These are phyloP conservation scores for Volucella inflata DNA, from an alignment of 2,888 invertebrate species.

Conservation along the genomic window DNA sequence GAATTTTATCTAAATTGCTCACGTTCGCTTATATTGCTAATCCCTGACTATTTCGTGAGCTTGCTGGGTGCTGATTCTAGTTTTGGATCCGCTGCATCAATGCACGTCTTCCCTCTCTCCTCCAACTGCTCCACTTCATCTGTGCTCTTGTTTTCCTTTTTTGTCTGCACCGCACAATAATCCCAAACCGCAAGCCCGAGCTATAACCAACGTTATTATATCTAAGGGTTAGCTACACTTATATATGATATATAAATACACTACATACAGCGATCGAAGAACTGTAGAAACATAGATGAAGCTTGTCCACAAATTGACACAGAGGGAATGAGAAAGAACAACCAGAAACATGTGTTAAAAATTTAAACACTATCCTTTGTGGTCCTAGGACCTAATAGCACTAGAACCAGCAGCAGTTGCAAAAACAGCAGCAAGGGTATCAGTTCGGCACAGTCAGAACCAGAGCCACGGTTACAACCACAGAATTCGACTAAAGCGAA, in stretches of 20 bases:
- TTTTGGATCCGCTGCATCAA: constrained; percentile 49
- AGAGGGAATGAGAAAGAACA: constrained; percentile 55
- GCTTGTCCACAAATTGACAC: constrained; percentile 75
- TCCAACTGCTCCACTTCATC: background rate
- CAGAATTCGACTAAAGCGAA: constrained; percentile 18
- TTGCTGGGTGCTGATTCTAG: constrained; percentile 28
- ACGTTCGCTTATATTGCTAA: constrained; percentile 76
- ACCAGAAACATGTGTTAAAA: constrained; percentile 73
- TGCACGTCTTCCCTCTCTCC: constrained; percentile 48
- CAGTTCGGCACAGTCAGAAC: background rate
- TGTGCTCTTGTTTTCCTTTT: constrained; percentile 47
- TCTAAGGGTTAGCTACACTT: constrained; percentile 12
- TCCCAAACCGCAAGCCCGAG: constrained; percentile 61
- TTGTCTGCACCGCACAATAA: constrained; percentile 69
- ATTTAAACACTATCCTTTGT: constrained; percentile 75
- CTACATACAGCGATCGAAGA: background rate
- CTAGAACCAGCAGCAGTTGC: constrained; percentile 5
- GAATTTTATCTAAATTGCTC: constrained; percentile 76
- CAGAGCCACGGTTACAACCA: background rate
- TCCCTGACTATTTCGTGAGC: constrained; percentile 74
- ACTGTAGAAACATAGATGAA: constrained; percentile 62
- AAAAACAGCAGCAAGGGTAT: too few species aligned
- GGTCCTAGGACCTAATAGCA: constrained; percentile 57
- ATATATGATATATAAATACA: constrained; percentile 3
- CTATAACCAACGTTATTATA: constrained; percentile 59